Base-by-base conservation (phyloP, 2,797 vertebrate species). In the Allobates femoralis region DNA sequence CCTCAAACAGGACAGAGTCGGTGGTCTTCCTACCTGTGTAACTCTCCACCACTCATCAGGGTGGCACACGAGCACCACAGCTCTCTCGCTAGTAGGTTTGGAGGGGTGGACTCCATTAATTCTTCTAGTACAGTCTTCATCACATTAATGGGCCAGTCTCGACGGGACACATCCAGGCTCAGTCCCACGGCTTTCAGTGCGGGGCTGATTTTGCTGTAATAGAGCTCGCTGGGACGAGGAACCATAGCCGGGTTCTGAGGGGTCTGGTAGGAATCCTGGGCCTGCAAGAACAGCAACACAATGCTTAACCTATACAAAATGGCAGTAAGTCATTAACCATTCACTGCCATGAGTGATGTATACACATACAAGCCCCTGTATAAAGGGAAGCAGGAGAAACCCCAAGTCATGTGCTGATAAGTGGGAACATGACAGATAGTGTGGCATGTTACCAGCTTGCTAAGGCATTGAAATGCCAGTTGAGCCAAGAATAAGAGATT, bases 41-140 rank as follows among this genome's bases (percentile, higher is more conserved):
- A 99, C 97, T 91, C 97, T 95, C 98, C 98, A 99, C 98, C 98
- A 99, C 79, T 99, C 98, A 80, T 97, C 98, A 4, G 98, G 96
- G 97, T 98, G 73, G 97, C 97, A 79, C 98, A 99, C 0, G 98
- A 99, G 23, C 98, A 99, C 98, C 98, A 99, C n/a, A 99, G 95
- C 90, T 99, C 98, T 91, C 99, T 99, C n/a, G 98, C 97, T 0
- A 99, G 94, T 74, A 99, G 95, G 89, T 98, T 99, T 0, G 98
- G 98, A 2, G 98, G 98, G 0, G 98, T 99, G 18, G 96, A 91
- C 89, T 99, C 98, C 98, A 99, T 99, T 67, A 99, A 91, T 71
- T 99, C 98, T 82, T 97, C 96, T 80, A 99, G 92, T 82, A 99
- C 98, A 7, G 98, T 96, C 91, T 97, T 98, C 97, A 99, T 98